Evolutionary conservation across 2,113 vertebrate species (phyloP).

Genomic region (Otolemur garnettii): DNA sequence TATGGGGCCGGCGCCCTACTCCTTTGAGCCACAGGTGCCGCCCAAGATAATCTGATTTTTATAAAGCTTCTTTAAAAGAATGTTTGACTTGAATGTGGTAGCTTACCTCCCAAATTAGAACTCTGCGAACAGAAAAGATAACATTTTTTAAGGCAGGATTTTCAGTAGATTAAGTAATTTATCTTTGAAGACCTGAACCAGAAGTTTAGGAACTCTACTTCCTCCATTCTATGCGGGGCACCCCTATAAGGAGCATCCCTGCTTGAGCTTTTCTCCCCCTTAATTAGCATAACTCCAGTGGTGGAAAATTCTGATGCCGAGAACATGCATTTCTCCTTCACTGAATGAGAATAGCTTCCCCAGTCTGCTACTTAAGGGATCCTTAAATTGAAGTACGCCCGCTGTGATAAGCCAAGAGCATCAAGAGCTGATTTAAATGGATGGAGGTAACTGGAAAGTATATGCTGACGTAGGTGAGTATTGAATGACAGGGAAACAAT

Average conservation of each 20-base stretch:
- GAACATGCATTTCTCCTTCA: slow-evolving; percentile 10
- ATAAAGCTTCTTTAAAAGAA: background rate
- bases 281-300: background rate
- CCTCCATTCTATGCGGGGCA: background rate
- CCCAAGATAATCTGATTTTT: slow-evolving; percentile 19
- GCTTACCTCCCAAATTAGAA: background rate
- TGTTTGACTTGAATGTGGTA: slow-evolving; percentile 25
- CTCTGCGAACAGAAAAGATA: background rate
- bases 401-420: background rate
- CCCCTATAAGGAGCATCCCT: background rate
- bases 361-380: background rate
- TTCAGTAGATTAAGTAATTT: background rate
- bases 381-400: background rate
- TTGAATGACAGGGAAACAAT: slow-evolving; percentile 1
- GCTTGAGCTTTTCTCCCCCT: background rate
- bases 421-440: background rate
- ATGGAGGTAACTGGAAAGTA: background rate
- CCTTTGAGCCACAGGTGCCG: too few species aligned
- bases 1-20: too few species aligned
- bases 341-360: background rate
- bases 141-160: background rate
- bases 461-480: background rate
- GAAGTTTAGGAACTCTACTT: background rate
- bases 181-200: background rate
- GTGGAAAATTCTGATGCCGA: background rate